phyloP scores from a whole-genome alignment of 2,888 invertebrate species.

The Ophraella communa region DNA sequence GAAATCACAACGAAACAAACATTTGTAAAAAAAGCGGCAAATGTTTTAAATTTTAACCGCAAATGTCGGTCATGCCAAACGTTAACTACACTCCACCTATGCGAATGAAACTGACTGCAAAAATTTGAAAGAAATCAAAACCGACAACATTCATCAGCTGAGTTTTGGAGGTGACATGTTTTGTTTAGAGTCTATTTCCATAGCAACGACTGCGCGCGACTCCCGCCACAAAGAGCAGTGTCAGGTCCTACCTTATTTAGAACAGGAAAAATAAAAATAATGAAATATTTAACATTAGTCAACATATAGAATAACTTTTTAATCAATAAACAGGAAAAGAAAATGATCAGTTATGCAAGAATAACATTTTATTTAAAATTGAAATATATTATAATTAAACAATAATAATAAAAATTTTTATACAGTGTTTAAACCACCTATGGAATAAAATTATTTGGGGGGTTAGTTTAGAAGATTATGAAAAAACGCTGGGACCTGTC shows the following conservation, averaged over 20 bases:
- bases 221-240: neutral
- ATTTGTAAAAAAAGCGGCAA: conserved; percentile 13
- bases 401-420: too few species aligned
- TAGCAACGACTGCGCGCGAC: neutral
- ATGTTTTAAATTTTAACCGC: conserved; percentile 19
- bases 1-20: conserved; percentile 23
- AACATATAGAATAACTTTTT: too few species aligned
- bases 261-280: neutral
- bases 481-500: too few species aligned
- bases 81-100: conserved; percentile 34
- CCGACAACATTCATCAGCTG: neutral
- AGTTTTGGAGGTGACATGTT: neutral
- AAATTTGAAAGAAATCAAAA: conserved; percentile 25
- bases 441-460: too few species aligned
- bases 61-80: conserved; percentile 34
- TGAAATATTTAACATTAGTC: too few species aligned
- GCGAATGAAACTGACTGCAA: conserved; percentile 26
- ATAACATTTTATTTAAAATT: too few species aligned
- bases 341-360: too few species aligned
- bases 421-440: too few species aligned
- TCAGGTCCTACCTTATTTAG: neutral
- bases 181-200: conserved; percentile 2
- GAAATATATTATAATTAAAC: too few species aligned
- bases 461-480: too few species aligned
- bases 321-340: too few species aligned